phyloP scores from a whole-genome alignment of 2,113 vertebrate genomes.

The Nibea coibor region DNA sequence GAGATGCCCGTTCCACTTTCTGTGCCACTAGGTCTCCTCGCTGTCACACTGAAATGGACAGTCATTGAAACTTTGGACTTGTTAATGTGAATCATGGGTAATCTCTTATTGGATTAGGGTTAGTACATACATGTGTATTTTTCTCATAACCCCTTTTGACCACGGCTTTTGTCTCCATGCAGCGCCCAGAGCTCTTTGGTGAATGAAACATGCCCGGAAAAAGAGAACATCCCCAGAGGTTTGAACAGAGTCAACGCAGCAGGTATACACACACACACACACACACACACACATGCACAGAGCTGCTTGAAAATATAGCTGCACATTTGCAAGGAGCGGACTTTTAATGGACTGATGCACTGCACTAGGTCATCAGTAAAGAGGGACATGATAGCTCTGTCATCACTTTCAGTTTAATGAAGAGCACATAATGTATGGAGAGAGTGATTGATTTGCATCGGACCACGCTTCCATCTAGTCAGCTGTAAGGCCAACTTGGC shows the following conservation, averaged over 20 bases:
- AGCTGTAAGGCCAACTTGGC: slow-evolving; percentile 45
- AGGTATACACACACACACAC: slow-evolving; percentile 74
- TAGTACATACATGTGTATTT: slow-evolving; percentile 4
- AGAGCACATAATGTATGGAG: slow-evolving; percentile 69
- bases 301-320: slow-evolving; percentile 22
- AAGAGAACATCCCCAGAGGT: slow-evolving; percentile 75
- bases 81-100: slow-evolving; percentile 27
- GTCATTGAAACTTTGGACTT: slow-evolving; percentile 22
- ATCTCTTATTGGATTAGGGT: slow-evolving; percentile 39
- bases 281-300: slow-evolving; percentile 1
- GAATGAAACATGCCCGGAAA: slow-evolving; percentile 50
- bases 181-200: slow-evolving; percentile 59
- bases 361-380: slow-evolving; percentile 74
- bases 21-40: slow-evolving; percentile 32
- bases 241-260: slow-evolving; percentile 82
- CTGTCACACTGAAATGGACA: slow-evolving; percentile 39
- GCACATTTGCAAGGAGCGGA: slow-evolving; percentile 70
- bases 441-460: slow-evolving; percentile 68
- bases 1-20: slow-evolving; percentile 41
- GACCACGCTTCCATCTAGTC: slow-evolving; percentile 50
- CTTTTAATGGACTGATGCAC: slow-evolving; percentile 77
- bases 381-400: slow-evolving; percentile 70
- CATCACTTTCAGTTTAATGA: slow-evolving; percentile 78
- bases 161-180: slow-evolving; percentile 45
- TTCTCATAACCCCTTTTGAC: slow-evolving; percentile 29